Percentiles rank a stretch among this genome's conserved stretches.
phyloP scores from a whole-genome alignment of 2,888 invertebrate genomes.

The Prenolepis imparis region DNA sequence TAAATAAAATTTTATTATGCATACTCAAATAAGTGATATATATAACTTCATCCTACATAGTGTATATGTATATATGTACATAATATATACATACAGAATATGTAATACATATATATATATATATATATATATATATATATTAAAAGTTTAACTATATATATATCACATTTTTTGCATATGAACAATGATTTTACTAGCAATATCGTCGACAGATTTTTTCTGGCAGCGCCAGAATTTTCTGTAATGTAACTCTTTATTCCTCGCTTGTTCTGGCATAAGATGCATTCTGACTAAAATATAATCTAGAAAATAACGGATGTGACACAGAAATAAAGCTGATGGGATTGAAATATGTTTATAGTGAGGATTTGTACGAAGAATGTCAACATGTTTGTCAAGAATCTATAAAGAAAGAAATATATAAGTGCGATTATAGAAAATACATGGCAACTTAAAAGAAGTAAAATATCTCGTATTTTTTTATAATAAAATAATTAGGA shows the following conservation, averaged over 20 bases:
- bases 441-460: background rate
- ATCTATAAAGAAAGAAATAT: constrained; percentile 16
- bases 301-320: constrained; percentile 29
- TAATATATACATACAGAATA: too few relatives aligned
- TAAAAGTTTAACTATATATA: too few relatives aligned
- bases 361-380: background rate
- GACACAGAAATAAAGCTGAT: constrained; percentile 21
- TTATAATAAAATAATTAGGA: background rate
- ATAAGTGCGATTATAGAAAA: constrained; percentile 8
- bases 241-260: constrained; percentile 10
- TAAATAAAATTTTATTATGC: too few relatives aligned
- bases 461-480: background rate
- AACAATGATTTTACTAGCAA: constrained; percentile 25
- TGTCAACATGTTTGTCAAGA: background rate
- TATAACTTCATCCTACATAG: too few relatives aligned
- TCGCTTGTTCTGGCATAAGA: constrained; percentile 1
- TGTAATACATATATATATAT: too few relatives aligned
- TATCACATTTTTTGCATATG: background rate
- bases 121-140: too few relatives aligned
- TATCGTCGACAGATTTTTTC: constrained; percentile 10
- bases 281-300: background rate
- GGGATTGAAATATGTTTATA: constrained; percentile 15
- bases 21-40: too few relatives aligned
- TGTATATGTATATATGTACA: too few relatives aligned
- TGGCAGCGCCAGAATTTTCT: constrained; percentile 21